Evolutionary conservation across 2,888 invertebrate genomes (phyloP).

Genomic region (Lepidocyrtoides sp.): DNA sequence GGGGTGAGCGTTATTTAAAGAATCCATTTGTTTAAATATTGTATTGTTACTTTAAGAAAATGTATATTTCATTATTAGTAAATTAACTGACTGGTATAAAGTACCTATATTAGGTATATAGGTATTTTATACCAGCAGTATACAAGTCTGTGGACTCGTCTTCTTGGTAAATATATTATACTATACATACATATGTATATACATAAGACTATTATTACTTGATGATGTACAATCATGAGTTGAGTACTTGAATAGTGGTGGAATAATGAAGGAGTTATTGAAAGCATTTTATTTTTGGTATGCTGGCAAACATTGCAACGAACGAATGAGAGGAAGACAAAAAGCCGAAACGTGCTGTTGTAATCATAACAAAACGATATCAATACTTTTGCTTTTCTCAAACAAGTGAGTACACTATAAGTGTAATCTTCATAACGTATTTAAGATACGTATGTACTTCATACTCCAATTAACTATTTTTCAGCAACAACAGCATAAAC

Average conservation of each 20-base stretch:
- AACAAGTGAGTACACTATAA: no score
- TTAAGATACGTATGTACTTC: not conserved
- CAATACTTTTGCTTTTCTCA: no score
- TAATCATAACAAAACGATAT: slow-evolving; percentile 41
- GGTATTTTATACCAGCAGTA: no score
- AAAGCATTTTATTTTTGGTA: not conserved
- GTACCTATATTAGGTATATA: no score
- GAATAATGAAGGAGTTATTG: no score
- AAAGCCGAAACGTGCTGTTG: slow-evolving; percentile 23
- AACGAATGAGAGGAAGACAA: not conserved
- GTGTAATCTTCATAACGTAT: not conserved
- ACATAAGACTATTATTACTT: no score
- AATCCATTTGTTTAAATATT: not conserved
- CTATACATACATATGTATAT: no score
- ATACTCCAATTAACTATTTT: not conserved
- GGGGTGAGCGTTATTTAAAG: no score
- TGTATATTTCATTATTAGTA: not conserved
- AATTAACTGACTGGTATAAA: no score
- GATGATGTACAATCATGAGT: no score
- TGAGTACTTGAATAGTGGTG: no score
- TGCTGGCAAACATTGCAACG: not conserved
- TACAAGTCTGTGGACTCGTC: slow-evolving; percentile 13
- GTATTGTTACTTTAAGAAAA: not conserved
- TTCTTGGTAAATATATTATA: not conserved
- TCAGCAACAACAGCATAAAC: no score